Conservation (phyloP, 2,888 invertebrate genomes). For the Hypselothyrea guttata region DNA sequence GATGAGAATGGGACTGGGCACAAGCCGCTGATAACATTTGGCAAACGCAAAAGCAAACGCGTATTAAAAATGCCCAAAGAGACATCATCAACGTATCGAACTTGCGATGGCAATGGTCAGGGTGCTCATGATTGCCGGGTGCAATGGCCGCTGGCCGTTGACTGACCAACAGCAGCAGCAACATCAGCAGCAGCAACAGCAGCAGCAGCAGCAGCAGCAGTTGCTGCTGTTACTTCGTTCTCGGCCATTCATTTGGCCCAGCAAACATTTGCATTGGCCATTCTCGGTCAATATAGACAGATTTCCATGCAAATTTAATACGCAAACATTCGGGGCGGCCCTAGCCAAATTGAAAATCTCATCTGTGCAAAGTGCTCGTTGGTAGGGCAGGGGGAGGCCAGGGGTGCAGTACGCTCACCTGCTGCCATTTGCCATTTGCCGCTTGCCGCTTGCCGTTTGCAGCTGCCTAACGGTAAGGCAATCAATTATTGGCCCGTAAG, state of each 20-base stretch:
- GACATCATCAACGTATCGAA: constrained; percentile 36
- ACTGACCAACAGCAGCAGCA: constrained; percentile 45
- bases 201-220: constrained; percentile 30
- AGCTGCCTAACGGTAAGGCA: constrained; percentile 74
- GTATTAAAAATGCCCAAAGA: constrained; percentile 78
- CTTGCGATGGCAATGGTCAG: constrained; percentile 7
- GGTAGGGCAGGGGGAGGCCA: background rate
- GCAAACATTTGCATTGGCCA: constrained; percentile 78
- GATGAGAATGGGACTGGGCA: constrained; percentile 29
- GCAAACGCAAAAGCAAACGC: constrained; percentile 71
- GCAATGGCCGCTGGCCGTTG: constrained; percentile 65
- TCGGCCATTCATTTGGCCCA: constrained; percentile 65
- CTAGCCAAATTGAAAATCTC: constrained; percentile 82
- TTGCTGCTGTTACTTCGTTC: constrained; percentile 38
- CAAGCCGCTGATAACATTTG: constrained; percentile 70
- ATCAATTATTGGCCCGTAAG: constrained; percentile 75
- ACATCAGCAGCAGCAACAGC: constrained; percentile 18
- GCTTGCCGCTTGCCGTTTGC: constrained; percentile 66
- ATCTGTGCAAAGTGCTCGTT: constrained; percentile 76
- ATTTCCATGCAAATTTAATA: constrained; percentile 83
- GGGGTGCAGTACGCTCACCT: constrained; percentile 22
- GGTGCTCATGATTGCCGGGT: constrained; percentile 48
- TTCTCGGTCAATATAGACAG: constrained; percentile 82
- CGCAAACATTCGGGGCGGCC: constrained; percentile 79
- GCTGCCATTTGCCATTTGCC: constrained; percentile 18